Evolutionary conservation across 2,797 vertebrate species (phyloP), one percentile per base, ranked within the genome.

Genomic region (Cacajao melanocephalus): DNA sequence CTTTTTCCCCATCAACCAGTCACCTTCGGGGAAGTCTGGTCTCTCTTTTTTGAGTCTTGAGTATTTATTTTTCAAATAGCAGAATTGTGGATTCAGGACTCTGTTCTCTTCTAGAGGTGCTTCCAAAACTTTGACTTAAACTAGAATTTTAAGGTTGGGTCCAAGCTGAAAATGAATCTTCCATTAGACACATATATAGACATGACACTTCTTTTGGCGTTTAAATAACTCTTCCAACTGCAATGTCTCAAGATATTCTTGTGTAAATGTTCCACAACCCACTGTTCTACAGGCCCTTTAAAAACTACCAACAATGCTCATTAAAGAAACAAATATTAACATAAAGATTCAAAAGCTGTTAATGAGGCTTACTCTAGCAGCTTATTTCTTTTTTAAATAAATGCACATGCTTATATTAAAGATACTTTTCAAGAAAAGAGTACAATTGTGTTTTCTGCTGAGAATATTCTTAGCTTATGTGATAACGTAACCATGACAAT

Each of bases 241-340:
- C 6, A 39, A 39, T 26, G 19, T 48, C n/a, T 92, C 19, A 73
- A 91, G 39, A 91, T 86, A 67, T 19, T 85, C 67, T 70, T 92
- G 17, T 55, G 94, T 94, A 67, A 92, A 46, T 76, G 67, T 73
- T 85, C 76, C 12, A 58, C 24, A 55, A 72, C n/a, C 7, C 5
- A 10, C 52, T 88, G 20, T 80, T 86, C 30, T 52, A 67, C 5
- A 22, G 11, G 11, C 22, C 80, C 26, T 50, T 52, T 61, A 58
- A 95, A 94, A 67, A 46, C 61, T 39, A 50, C 36, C 14, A 52
- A 67, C 48, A 94, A 46, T 61, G 5, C 3, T 55, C 26, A 82
- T 36, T 94, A 79, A 85, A n/a, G 46, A 93, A 92, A 86, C 33
- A 94, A 96, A 93, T 39, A 67, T 44, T 85, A 82, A 58, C 57